Percentiles rank a stretch among this genome's conserved stretches.
phyloP scores from a whole-genome alignment of 1,140 invertebrate genomes.

The Watersipora subatra region DNA sequence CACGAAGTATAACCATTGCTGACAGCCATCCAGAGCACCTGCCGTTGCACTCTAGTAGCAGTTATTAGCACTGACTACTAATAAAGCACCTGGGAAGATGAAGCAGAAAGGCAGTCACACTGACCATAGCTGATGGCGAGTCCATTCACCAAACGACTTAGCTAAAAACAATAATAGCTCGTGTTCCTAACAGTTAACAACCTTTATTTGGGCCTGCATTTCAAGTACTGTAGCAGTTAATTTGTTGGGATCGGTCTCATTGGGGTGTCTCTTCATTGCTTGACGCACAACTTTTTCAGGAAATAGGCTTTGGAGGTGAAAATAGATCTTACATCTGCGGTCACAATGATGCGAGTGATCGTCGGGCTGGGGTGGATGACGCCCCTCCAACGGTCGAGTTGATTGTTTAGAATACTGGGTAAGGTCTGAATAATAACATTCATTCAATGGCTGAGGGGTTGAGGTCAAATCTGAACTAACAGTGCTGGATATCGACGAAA shows the following conservation, averaged over 20 bases:
- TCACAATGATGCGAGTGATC: slow-evolving; percentile 44
- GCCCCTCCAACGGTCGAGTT: background rate
- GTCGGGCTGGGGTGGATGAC: background rate
- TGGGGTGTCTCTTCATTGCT: slow-evolving; percentile 68
- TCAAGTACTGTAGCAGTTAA: slow-evolving; percentile 75
- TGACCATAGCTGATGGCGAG: too few relatives aligned
- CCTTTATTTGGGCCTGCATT: too few relatives aligned
- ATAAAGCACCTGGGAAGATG: too few relatives aligned
- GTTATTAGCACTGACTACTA: too few relatives aligned
- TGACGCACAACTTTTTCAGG: slow-evolving; percentile 70
- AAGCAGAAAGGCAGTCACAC: too few relatives aligned
- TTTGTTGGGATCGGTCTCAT: slow-evolving; percentile 70
- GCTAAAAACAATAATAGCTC: too few relatives aligned
- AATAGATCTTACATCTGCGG: slow-evolving; percentile 58
- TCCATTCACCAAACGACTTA: too few relatives aligned
- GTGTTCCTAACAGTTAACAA: too few relatives aligned
- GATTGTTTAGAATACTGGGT: background rate
- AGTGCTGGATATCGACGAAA: background rate
- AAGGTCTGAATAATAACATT: background rate
- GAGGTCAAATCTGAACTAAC: background rate
- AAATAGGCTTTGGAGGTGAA: slow-evolving; percentile 71
- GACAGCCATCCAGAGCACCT: too few relatives aligned
- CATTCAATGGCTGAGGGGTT: background rate
- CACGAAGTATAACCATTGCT: too few relatives aligned
- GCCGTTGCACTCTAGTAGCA: too few relatives aligned